A percentile compares a stretch with the other conserved stretches of the same genome.
Evolutionary conservation across 2,113 vertebrate species (phyloP).

Genomic region (Microcebus jonahi): DNA sequence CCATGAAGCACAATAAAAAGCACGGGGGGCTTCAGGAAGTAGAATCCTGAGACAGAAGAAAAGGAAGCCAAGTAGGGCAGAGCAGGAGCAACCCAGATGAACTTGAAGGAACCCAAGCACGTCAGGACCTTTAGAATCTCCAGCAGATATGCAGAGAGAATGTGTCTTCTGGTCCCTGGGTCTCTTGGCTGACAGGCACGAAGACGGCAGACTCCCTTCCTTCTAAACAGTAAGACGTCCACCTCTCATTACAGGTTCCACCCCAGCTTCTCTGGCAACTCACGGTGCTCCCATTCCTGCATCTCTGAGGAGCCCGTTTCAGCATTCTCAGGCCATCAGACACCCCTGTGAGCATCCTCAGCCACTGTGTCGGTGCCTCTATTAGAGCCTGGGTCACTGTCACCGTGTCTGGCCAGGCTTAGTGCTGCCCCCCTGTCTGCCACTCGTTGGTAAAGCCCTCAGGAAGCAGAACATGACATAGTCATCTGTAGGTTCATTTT

Average conservation of each 20-base stretch:
- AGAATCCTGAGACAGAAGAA: background rate
- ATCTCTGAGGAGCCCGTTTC: background rate
- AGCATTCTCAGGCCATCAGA: background rate
- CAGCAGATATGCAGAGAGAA: background rate
- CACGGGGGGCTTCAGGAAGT: background rate
- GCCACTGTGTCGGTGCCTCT: background rate
- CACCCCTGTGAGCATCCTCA: background rate
- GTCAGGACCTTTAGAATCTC: background rate
- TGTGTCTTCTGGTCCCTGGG: fast-evolving
- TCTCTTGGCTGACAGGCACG: background rate
- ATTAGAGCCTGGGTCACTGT: background rate
- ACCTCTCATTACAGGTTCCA: background rate
- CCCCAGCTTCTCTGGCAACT: background rate
- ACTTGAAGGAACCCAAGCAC: background rate
- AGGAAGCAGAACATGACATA: background rate
- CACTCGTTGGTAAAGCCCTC: background rate
- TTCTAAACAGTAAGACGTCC: background rate
- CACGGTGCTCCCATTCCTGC: fast-evolving
- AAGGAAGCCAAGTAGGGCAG: background rate
- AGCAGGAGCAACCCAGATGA: background rate
- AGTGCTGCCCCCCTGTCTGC: background rate
- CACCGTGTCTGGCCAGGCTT: fast-evolving
- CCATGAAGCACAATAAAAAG: background rate
- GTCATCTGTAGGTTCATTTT: background rate
- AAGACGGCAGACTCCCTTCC: background rate